These are phyloP conservation scores for Poecilobothrus nobilitatus DNA, from an alignment of 2,888 invertebrate species.

Conservation along the genomic window DNA sequence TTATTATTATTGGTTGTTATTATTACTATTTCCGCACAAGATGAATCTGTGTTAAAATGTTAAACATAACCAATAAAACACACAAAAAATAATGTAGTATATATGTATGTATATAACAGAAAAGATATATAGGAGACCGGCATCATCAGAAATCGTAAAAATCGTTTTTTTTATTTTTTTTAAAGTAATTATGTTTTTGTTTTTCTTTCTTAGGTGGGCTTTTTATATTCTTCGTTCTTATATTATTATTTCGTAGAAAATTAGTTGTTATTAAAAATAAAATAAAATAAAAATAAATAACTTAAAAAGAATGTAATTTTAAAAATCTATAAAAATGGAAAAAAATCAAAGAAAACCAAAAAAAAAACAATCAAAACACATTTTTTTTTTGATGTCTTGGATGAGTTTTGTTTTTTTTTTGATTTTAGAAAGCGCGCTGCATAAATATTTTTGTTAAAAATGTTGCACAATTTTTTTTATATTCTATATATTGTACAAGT, in stretches of 20 bases:
- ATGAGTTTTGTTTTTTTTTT: background rate
- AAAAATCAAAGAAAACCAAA: no score
- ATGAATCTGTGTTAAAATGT: slow-evolving; percentile 6
- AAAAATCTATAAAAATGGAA: no score
- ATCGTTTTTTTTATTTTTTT: background rate
- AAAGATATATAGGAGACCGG: background rate
- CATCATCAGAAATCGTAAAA: slow-evolving; percentile 1
- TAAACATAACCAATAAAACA: slow-evolving; percentile 6
- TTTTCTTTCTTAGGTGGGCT: background rate
- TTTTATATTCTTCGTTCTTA: background rate
- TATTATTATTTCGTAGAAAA: slow-evolving; percentile 2
- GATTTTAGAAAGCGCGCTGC: background rate
- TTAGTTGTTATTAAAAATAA: background rate
- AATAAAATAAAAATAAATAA: background rate
- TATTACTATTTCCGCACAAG: slow-evolving; percentile 4
- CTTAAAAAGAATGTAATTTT: background rate
- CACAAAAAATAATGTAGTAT: background rate
- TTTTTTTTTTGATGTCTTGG: no score
- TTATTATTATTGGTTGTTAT: background rate
- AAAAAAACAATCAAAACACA: no score
- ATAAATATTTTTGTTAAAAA: background rate
- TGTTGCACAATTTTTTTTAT: background rate
- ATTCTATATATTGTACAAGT: background rate
- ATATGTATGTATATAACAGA: no score
- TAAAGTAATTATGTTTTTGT: background rate